Evolutionary conservation across 1,140 invertebrate species (phyloP).

Genomic region (Samia ricini): DNA sequence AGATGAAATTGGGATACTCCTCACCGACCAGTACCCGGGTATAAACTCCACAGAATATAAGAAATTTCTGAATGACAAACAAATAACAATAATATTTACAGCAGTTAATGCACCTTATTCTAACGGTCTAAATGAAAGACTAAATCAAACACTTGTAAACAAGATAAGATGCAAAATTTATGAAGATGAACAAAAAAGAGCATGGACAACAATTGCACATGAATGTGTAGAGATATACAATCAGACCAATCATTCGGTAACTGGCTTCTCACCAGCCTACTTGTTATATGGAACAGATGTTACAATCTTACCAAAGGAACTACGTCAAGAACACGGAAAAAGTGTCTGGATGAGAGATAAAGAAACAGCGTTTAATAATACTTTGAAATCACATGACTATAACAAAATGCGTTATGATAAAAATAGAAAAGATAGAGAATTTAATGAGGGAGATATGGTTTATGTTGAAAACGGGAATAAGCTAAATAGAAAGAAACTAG

Average conservation of each 20-base stretch:
- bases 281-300: constrained; percentile 39
- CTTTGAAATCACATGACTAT: constrained; percentile 18
- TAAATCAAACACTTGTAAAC: constrained; percentile 44
- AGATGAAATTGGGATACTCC: too few species aligned
- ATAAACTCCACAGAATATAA: not conserved
- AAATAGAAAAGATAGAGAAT: constrained; percentile 13
- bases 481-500: constrained; percentile 20
- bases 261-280: constrained; percentile 45
- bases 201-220: constrained; percentile 7
- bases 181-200: constrained; percentile 14
- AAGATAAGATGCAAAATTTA: constrained; percentile 28
- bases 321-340: constrained; percentile 20
- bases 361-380: constrained; percentile 18
- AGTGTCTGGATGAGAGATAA: constrained; percentile 12
- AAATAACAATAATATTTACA: not conserved
- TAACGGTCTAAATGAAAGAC: constrained; percentile 45
- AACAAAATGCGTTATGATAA: constrained; percentile 20
- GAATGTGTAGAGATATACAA: constrained; percentile 18
- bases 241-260: constrained; percentile 37
- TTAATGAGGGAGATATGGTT: constrained; percentile 15
- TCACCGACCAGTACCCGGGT: not conserved
- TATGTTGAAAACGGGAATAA: constrained; percentile 21
- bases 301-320: constrained; percentile 34
- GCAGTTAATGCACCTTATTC: constrained; percentile 24
- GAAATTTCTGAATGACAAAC: not conserved